phyloP scores from a whole-genome alignment of 1,140 invertebrate genomes.

The Drosophila ohnishii region DNA sequence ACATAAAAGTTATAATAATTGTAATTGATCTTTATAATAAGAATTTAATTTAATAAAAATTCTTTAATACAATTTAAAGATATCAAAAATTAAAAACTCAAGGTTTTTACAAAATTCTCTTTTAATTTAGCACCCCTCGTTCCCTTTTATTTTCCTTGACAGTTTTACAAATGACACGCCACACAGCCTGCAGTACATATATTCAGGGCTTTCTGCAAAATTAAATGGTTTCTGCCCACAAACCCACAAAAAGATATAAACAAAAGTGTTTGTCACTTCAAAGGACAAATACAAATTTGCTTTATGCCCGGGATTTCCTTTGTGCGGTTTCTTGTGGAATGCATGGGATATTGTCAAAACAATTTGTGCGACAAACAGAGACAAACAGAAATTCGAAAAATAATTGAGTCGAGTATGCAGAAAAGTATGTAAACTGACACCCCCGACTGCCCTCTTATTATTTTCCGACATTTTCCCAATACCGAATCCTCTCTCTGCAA shows the following conservation, averaged over 20 bases:
- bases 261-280: constrained; percentile 18
- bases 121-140: constrained; percentile 65
- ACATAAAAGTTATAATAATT: background rate
- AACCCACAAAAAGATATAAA: constrained; percentile 26
- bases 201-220: constrained; percentile 36
- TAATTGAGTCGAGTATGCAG: constrained; percentile 12
- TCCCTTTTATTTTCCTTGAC: constrained; percentile 23
- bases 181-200: constrained; percentile 20
- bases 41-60: no score
- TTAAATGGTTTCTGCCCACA: constrained; percentile 32
- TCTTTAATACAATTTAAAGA: no score
- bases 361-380: constrained; percentile 13
- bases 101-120: constrained; percentile 50
- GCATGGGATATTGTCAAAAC: constrained; percentile 17
- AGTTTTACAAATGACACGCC: constrained; percentile 22
- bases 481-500: constrained; percentile 6
- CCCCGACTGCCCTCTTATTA: constrained; percentile 12
- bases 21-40: background rate
- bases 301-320: constrained; percentile 6
- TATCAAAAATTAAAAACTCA: background rate
- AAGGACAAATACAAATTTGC: constrained; percentile 15
- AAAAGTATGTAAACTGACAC: constrained; percentile 4
- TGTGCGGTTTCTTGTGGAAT: constrained; percentile 22
- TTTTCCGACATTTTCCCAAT: constrained; percentile 2
- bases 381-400: constrained; percentile 20